Percentiles rank a stretch among this genome's conserved stretches.
phyloP scores from a whole-genome alignment of 2,113 vertebrate genomes.

The Rhadina sibilatrix region DNA sequence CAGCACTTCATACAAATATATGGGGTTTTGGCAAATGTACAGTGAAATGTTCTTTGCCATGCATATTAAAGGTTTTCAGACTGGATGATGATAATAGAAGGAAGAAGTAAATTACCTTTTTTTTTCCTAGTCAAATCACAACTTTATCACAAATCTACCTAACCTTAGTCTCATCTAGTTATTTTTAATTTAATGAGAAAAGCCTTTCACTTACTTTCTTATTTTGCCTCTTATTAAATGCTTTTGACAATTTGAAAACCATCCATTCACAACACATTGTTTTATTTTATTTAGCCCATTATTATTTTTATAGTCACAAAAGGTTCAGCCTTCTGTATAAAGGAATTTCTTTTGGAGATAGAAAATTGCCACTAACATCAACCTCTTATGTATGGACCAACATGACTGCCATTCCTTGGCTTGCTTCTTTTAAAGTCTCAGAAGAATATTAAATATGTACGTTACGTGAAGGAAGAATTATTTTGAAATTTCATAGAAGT shows the following conservation, averaged over 20 bases:
- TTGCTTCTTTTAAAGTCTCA: neutral
- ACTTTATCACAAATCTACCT: neutral
- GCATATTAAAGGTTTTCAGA: neutral
- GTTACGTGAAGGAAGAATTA: neutral
- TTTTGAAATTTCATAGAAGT: neutral
- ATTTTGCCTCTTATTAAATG: neutral
- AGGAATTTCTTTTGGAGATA: neutral
- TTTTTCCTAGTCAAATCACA: neutral
- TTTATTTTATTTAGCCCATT: neutral
- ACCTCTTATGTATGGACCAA: neutral
- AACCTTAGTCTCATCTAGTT: neutral
- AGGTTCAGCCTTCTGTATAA: neutral
- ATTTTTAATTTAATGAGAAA: neutral
- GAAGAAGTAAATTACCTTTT: neutral
- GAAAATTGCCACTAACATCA: neutral
- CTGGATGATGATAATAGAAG: neutral
- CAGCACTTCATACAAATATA: neutral
- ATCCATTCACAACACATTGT: neutral
- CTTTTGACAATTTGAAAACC: neutral
- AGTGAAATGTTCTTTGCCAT: neutral
- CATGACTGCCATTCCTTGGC: neutral
- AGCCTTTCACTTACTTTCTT: neutral
- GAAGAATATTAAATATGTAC: neutral
- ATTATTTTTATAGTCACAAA: neutral
- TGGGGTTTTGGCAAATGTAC: neutral